A percentile compares a stretch with the other conserved stretches of the same genome.
Evolutionary conservation across 37 sponge, comb jelly and placozoan species (phyloP).

Genomic region (Haliclona indistincta): DNA sequence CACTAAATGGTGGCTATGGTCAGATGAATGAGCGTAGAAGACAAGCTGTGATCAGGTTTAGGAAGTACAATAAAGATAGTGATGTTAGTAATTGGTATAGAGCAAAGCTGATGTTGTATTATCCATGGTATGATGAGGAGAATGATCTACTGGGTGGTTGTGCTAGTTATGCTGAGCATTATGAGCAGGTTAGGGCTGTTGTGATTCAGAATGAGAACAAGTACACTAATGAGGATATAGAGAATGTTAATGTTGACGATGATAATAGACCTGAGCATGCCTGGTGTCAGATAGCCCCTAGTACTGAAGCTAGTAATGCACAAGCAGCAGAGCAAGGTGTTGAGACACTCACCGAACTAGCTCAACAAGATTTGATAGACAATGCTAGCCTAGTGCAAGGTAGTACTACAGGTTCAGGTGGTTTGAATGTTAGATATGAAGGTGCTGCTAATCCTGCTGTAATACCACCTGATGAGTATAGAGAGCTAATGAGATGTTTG

Average conservation of each 20-base stretch:
- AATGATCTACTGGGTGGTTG: neutral
- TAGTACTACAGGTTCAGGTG: neutral
- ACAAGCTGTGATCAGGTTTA: neutral
- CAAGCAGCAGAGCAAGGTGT: conserved; percentile 3
- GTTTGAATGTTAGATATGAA: neutral
- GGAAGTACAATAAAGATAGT: neutral
- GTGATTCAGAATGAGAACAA: neutral
- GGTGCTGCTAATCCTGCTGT: conserved; percentile 10
- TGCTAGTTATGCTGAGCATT: conserved; percentile 4
- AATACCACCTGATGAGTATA: conserved; percentile 5
- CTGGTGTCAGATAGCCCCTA: neutral
- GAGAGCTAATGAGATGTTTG: neutral
- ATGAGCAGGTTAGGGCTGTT: neutral
- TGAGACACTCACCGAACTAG: neutral
- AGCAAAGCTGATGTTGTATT: neutral
- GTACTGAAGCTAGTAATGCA: neutral
- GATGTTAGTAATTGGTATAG: neutral
- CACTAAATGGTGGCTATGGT: conserved; percentile 6
- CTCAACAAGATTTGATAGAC: neutral
- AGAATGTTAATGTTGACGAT: neutral
- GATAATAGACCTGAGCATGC: neutral
- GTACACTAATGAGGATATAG: neutral
- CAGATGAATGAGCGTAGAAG: neutral
- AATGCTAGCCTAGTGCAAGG: neutral
- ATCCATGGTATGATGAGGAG: conserved; percentile 8